phyloP scores from a whole-genome alignment of 2,888 invertebrate species.

The Gasteruption jaculator region DNA sequence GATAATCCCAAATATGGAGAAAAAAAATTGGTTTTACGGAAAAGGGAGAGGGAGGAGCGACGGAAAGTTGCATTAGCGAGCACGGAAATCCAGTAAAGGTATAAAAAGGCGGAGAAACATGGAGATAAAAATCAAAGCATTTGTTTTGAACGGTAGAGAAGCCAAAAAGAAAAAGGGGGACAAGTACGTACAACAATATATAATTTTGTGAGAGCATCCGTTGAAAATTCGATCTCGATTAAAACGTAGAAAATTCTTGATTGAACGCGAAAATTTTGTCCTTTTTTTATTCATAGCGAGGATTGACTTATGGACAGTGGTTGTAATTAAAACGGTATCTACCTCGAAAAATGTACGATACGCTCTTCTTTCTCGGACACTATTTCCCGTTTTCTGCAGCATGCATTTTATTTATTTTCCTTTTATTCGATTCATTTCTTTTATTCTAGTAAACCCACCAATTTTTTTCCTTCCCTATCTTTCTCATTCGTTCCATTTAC shows the following conservation, averaged over 20 bases:
- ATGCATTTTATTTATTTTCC: slow-evolving; percentile 12
- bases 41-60: too few species aligned
- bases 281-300: slow-evolving; percentile 27
- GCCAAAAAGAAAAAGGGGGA: too few species aligned
- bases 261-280: slow-evolving; percentile 34
- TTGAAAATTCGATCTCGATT: background rate
- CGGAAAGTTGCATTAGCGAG: too few species aligned
- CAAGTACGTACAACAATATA: too few species aligned
- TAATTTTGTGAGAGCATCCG: background rate
- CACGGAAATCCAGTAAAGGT: too few species aligned
- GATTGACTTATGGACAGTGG: slow-evolving; percentile 38
- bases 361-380: slow-evolving; percentile 27
- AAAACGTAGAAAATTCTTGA: slow-evolving; percentile 19
- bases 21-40: too few species aligned
- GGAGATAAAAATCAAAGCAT: too few species aligned
- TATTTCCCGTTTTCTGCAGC: slow-evolving; percentile 21
- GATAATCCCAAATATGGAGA: too few species aligned
- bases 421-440: slow-evolving; percentile 22
- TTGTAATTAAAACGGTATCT: slow-evolving; percentile 38
- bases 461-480: background rate
- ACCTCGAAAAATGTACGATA: slow-evolving; percentile 33
- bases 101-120: too few species aligned
- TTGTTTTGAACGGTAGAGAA: too few species aligned
- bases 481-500: background rate
- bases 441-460: slow-evolving; percentile 1